These are phyloP conservation scores for Protodeltote pygarga DNA, from an alignment of 2,888 invertebrate species.

Conservation along the genomic window DNA sequence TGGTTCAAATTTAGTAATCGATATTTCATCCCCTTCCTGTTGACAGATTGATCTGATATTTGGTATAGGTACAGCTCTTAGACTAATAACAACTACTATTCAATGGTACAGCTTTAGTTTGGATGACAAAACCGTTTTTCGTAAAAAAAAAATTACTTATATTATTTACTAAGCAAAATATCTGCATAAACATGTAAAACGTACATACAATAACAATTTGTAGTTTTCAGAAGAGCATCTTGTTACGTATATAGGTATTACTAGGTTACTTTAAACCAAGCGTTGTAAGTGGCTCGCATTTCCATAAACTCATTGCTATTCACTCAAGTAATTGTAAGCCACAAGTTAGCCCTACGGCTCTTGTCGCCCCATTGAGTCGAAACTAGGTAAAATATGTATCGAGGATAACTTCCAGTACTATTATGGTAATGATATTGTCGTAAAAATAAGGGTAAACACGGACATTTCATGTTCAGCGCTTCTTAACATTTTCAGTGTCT, in stretches of 20 bases:
- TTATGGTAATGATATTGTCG: constrained; percentile 24
- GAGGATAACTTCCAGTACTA: constrained; percentile 23
- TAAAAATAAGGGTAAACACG: constrained; percentile 13
- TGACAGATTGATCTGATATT: no score
- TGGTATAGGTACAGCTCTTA: no score
- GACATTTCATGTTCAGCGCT: constrained; percentile 8
- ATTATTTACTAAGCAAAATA: no score
- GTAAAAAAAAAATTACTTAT: no score
- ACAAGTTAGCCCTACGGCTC: constrained; percentile 16
- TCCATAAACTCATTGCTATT: constrained; percentile 39
- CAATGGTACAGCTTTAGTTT: no score
- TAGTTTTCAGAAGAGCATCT: constrained; percentile 46
- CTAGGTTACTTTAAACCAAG: constrained; percentile 20
- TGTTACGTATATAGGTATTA: constrained; percentile 85
- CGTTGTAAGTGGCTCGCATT: constrained; percentile 29
- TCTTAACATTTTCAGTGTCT: constrained; percentile 1
- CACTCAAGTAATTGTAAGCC: constrained; percentile 27
- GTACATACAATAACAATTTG: no score
- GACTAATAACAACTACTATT: no score
- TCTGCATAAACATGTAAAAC: no score
- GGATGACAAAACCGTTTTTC: no score
- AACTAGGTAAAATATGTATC: constrained; percentile 37
- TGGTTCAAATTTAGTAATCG: no score
- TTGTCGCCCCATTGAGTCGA: constrained; percentile 24
- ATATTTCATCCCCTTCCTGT: no score